These are phyloP conservation scores for Alethe castanea DNA, from an alignment of 2,113 vertebrate genomes.

Conservation along the genomic window DNA sequence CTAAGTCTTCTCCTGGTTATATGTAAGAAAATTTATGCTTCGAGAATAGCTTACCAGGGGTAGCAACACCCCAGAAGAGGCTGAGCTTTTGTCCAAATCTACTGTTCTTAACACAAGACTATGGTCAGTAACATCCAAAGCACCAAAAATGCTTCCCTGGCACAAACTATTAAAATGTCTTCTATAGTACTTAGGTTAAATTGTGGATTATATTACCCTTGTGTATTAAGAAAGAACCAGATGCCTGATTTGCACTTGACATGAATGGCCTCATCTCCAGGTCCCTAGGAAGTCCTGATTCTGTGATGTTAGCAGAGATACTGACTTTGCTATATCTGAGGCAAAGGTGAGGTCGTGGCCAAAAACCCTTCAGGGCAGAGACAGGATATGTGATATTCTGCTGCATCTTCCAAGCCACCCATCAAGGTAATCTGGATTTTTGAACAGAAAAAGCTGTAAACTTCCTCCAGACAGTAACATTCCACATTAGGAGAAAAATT, in stretches of 20 bases:
- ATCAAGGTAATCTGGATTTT: conserved; percentile 36
- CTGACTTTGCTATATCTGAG: neutral
- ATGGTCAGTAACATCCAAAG: neutral
- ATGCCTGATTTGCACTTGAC: neutral
- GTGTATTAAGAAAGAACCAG: neutral
- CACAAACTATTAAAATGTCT: neutral
- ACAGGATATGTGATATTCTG: neutral
- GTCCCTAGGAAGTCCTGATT: neutral
- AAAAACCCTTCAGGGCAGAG: neutral
- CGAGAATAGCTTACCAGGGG: neutral
- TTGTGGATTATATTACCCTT: neutral
- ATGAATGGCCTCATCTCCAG: neutral
- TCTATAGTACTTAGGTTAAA: neutral
- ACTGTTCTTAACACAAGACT: neutral
- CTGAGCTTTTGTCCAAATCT: neutral
- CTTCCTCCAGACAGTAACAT: neutral
- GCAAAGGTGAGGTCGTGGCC: neutral
- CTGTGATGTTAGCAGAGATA: rapidly evolving
- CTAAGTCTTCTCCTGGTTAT: neutral
- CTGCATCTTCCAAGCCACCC: conserved; percentile 6
- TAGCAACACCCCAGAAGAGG: neutral
- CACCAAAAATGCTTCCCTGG: neutral
- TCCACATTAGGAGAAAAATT: conserved; percentile 13
- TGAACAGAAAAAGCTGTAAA: neutral
- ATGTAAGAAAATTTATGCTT: neutral